Conservation (phyloP, 35 echinoderm and acorn worm species). For the Heliocidaris erythrogramma region DNA sequence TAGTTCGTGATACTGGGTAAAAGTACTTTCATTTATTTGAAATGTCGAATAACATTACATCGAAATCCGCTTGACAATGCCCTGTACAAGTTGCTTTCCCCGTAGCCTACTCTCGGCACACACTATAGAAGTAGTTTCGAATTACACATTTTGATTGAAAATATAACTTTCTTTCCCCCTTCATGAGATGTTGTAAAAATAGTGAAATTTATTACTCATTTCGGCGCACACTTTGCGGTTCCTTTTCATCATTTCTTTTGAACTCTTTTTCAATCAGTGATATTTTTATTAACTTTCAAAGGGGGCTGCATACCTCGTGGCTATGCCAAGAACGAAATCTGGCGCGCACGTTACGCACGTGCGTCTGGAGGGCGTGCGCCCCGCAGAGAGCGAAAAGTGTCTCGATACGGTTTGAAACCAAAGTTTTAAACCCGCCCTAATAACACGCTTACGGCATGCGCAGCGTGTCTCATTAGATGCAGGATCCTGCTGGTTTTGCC, state of each 20-base stretch:
- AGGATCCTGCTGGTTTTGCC: background rate
- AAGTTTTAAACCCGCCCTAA: background rate
- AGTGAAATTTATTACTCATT: constrained; percentile 19
- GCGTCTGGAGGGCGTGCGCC: background rate
- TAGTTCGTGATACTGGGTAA: background rate
- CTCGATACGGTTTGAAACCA: too few species aligned
- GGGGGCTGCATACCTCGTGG: background rate
- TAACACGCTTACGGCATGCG: constrained; percentile 14
- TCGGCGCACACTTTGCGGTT: background rate
- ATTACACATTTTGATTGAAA: background rate
- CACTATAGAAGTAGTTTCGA: background rate
- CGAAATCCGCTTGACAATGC: background rate
- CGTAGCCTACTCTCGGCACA: background rate
- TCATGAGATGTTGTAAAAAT: background rate
- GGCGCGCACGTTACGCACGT: background rate
- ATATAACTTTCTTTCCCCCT: background rate
- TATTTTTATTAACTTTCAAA: constrained; percentile 14
- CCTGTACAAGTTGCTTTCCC: background rate
- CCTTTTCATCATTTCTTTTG: background rate
- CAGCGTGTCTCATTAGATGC: background rate
- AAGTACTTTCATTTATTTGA: constrained; percentile 2
- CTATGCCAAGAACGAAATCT: background rate
- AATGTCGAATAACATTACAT: constrained; percentile 13
- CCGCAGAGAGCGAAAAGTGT: background rate
- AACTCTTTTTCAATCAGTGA: background rate